phyloP scores from a whole-genome alignment of 1,140 invertebrate species.

The Psilanteris sp. region DNA sequence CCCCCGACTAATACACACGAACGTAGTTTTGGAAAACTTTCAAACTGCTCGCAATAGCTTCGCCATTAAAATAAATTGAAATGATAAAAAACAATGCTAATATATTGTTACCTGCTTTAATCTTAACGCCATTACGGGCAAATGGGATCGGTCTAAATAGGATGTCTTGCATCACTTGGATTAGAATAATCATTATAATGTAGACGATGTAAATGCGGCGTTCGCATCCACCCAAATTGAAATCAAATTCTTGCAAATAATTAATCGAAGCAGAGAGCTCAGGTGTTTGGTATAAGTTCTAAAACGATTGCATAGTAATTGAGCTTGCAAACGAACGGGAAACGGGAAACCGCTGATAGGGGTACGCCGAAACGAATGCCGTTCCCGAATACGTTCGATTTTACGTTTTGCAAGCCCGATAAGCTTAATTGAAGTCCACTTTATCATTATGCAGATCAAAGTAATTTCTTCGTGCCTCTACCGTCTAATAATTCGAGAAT shows the following conservation, averaged over 20 bases:
- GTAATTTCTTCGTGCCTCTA: slow-evolving; percentile 32
- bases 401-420: slow-evolving; percentile 39
- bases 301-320: slow-evolving; percentile 49
- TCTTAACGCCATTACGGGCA: slow-evolving; percentile 14
- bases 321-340: slow-evolving; percentile 27
- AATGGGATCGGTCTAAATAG: slow-evolving; percentile 11
- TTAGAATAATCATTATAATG: slow-evolving; percentile 34
- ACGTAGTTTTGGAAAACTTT: too few relatives aligned
- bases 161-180: slow-evolving; percentile 11
- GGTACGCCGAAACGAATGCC: slow-evolving; percentile 17
- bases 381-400: slow-evolving; percentile 32
- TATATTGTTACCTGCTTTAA: too few relatives aligned
- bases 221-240: slow-evolving; percentile 19
- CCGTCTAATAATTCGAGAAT: slow-evolving; percentile 42
- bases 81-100: too few relatives aligned
- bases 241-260: slow-evolving; percentile 60
- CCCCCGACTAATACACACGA: too few relatives aligned
- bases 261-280: slow-evolving; percentile 40
- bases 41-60: too few relatives aligned
- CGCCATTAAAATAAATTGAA: too few relatives aligned
- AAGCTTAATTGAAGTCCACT: slow-evolving; percentile 51
- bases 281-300: slow-evolving; percentile 47
- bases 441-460: slow-evolving; percentile 47
- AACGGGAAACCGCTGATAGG: slow-evolving; percentile 13
- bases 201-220: background rate